Base-by-base conservation (phyloP, 2,797 vertebrate genomes). In the Zalophus californianus region DNA sequence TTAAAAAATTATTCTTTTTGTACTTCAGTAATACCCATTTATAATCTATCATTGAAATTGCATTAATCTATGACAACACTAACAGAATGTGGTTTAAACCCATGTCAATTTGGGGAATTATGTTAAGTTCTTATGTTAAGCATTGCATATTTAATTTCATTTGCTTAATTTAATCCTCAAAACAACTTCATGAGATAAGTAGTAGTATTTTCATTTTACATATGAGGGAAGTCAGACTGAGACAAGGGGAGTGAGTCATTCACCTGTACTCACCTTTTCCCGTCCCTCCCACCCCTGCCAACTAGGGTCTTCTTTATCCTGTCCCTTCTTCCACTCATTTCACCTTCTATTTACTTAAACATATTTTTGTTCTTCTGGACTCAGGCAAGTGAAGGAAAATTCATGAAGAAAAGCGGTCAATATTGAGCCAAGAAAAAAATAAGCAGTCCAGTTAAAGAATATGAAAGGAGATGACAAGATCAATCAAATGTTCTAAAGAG, bases 131-230 rank as follows among this genome's bases (percentile, higher is more conserved):
- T 29, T 50, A 56, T 32, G 44, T 60, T n/a, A 92, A 72, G 25
- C 0, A 27, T 86, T 82, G 64, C 4, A 10, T 52, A 44, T 12
- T 79, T 90, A 35, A 82, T 78, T 87, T 94, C 11, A 79, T 75
- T 96, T 88, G 25, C n/a, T 86, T 92, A 90, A 62, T 73, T 60
- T 96, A 90, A 90, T 87, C 29, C 32, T 84, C 70, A 92, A 83
- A 95, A n/a, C 52, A 86, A 66, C 20, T 58, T 66, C 50, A 50
- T 48, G n/a, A 72, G 29, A 27, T 83, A 35, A 64, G 15, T 48
- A 52, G 72, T 20, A 84, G 1, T 68, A 41, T 54, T 92, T 86
- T 78, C 12, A 96, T 60, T 83, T 92, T 80, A 56, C 48, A 21
- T 15, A 27, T 58, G 62, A 90, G 32, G 44, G 13, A 90, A 88